Percentiles rank a stretch among this genome's conserved stretches.
These are phyloP conservation scores for Pipra filicauda DNA, from an alignment of 2,113 vertebrate genomes.

Conservation along the genomic window DNA sequence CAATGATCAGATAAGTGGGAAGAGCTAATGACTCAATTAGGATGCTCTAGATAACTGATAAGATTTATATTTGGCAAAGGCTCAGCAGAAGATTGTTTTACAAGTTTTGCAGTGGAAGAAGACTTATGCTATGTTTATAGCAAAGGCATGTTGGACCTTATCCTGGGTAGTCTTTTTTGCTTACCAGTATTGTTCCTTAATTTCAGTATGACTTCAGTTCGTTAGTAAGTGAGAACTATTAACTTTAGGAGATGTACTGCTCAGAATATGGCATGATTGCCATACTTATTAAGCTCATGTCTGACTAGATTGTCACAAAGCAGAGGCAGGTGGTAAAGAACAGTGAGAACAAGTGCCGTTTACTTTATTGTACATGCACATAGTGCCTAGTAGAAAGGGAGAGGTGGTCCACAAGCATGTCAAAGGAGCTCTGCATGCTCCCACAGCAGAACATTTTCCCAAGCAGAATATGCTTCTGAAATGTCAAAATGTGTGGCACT, in stretches of 20 bases:
- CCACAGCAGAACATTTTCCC: not conserved
- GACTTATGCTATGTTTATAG: not conserved
- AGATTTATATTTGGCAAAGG: slow-evolving; percentile 23
- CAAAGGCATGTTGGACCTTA: not conserved
- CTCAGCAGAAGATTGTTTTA: not conserved
- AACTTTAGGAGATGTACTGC: not conserved
- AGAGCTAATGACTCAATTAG: slow-evolving; percentile 9
- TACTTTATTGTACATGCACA: accelerated
- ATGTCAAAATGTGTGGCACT: not conserved
- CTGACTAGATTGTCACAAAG: not conserved
- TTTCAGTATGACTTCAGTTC: not conserved
- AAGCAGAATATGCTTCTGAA: not conserved
- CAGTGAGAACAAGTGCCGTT: not conserved
- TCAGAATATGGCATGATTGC: not conserved
- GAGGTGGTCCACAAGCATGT: not conserved
- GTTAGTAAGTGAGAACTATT: not conserved
- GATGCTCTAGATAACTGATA: not conserved
- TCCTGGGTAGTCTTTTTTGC: not conserved
- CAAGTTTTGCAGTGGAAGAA: not conserved
- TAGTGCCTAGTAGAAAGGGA: not conserved
- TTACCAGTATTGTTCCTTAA: not conserved
- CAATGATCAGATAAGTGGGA: not conserved
- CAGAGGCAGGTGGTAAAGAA: not conserved
- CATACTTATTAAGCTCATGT: not conserved
- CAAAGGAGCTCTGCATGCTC: not conserved